Conservation (phyloP, 2,888 invertebrate species). For the Pharmacophagus antenor region DNA sequence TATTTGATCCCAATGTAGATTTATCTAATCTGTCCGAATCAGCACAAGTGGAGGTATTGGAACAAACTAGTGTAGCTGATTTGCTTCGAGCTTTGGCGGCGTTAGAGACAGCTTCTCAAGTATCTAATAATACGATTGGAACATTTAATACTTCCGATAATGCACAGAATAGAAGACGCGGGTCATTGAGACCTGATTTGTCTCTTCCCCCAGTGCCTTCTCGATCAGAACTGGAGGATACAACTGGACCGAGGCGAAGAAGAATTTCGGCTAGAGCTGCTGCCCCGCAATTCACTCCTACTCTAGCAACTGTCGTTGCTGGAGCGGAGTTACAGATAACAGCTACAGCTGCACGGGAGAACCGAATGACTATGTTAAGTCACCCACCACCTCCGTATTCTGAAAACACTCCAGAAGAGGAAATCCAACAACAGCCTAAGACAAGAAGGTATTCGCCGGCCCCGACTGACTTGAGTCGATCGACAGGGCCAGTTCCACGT, state of each 20-base stretch:
- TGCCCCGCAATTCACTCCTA: constrained; percentile 70
- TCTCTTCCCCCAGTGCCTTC: constrained; percentile 47
- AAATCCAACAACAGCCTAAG: constrained; percentile 49
- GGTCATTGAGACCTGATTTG: constrained; percentile 64
- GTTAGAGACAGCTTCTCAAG: constrained; percentile 68
- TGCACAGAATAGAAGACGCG: constrained; percentile 53
- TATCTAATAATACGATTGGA: constrained; percentile 21
- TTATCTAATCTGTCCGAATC: constrained; percentile 61
- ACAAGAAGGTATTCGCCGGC: constrained; percentile 71
- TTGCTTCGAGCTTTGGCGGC: constrained; percentile 88
- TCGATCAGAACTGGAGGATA: constrained; percentile 52
- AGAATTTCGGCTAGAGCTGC: constrained; percentile 68
- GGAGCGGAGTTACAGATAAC: constrained; percentile 71
- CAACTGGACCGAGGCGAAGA: constrained; percentile 60
- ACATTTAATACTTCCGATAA: constrained; percentile 26
- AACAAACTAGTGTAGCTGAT: constrained; percentile 91
- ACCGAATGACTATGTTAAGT: constrained; percentile 66
- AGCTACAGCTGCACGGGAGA: constrained; percentile 67
- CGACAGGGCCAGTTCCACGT: constrained; percentile 67
- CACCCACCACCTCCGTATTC: constrained; percentile 74
- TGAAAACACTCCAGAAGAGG: constrained; percentile 53
- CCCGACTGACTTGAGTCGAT: constrained; percentile 55
- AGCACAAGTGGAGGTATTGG: constrained; percentile 83
- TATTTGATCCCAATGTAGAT: constrained; percentile 72
- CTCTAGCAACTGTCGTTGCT: constrained; percentile 71